Evolutionary conservation across 2,797 vertebrate genomes (phyloP).

Genomic region (Pachyuromys duprasi): DNA sequence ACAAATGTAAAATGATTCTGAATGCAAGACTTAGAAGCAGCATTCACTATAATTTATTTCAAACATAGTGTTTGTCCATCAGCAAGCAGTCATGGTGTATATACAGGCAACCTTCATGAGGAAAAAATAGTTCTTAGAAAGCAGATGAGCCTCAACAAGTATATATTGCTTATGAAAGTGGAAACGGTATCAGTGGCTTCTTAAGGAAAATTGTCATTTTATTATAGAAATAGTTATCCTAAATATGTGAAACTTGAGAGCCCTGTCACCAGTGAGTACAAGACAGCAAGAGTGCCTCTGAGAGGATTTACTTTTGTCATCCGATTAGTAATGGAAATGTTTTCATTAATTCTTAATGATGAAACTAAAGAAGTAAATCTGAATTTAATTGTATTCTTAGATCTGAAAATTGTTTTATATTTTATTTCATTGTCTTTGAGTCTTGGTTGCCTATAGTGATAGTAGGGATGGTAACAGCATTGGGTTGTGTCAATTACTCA

Average conservation of each 20-base stretch:
- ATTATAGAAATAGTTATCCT: conserved; percentile 6
- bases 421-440: conserved; percentile 6
- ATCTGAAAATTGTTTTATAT: background rate
- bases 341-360: background rate
- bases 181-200: background rate
- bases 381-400: background rate
- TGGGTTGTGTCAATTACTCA: background rate
- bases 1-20: background rate
- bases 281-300: background rate
- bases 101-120: background rate
- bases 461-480: background rate
- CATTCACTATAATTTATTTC: background rate
- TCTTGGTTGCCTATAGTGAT: background rate
- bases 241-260: background rate
- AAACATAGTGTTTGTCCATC: background rate
- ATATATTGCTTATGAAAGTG: background rate
- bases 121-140: conserved; percentile 5
- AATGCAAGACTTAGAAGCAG: background rate
- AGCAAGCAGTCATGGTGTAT: background rate
- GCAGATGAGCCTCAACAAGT: background rate
- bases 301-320: conserved; percentile 31
- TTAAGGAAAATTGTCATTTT: background rate
- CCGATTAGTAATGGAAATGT: background rate
- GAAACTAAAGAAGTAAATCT: background rate
- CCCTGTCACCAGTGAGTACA: background rate